Evolutionary conservation across 2,888 invertebrate species (phyloP), one percentile per base, ranked within the genome.

Genomic region (Lamellibrachia satsuma): DNA sequence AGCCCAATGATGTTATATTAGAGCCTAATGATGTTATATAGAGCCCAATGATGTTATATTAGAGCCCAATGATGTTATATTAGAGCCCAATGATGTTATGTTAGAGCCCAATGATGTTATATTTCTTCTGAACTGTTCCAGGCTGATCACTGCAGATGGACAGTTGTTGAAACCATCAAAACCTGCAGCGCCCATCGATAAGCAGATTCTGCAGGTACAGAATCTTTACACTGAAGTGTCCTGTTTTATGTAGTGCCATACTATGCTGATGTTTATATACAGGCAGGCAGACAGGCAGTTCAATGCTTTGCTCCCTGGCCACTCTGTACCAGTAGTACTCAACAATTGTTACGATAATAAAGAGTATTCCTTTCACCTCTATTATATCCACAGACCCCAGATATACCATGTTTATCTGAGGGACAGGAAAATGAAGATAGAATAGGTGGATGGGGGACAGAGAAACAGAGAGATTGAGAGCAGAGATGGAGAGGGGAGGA

Each of bases 171-270:
- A 94, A 91, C 95, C 95, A 7, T 93, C 93, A 8, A 92, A 93
- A 92, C 94, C 95, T n/a, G 95, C 95, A 1, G 94, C 93, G 8
- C 94, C 95, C 15, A 94, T 95, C 52, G 94, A 95, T 90, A 93
- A 92, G 27, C 95, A 95, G 91, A 91, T 95, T 8, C 94, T 95
- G 39, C 93, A 93, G 93, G 95, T 95, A 92, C 22, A 75, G 75
- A 6, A 6, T 15, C 6, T 6, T 75, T 6, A 75, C 2, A n/a
- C 75, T 22, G 15, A 75, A 15, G n/a, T 6, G n/a, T 15, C 6
- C 15, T 6, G n/a, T 57, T 57, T 15, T 57, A 15, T 57, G 57
- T 57, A 57, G 8, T 57, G 57, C 7, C 57, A 57, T 9, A 55
- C 39, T 39, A 39, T 39, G 39, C 39, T 39, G 39, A 39, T 39